phyloP scores from a whole-genome alignment of 2,113 vertebrate species.

The Hippoglossus stenolepis region DNA sequence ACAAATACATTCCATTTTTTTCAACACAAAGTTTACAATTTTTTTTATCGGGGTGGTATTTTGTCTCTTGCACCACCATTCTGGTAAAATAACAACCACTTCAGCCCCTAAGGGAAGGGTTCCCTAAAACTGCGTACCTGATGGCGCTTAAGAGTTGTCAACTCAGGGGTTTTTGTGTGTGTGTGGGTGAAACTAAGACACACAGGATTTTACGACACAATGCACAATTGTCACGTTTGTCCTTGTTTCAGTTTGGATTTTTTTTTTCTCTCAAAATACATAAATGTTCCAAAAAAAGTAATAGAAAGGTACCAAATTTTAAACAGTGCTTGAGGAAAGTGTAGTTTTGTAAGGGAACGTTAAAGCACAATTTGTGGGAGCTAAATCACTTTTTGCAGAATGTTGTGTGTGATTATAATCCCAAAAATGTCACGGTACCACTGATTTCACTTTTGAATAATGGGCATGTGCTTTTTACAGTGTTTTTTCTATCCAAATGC shows the following conservation, averaged over 20 bases:
- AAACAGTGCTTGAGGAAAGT: slow-evolving; percentile 52
- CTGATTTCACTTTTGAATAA: slow-evolving; percentile 75
- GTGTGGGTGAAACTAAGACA: slow-evolving; percentile 57
- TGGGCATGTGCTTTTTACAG: slow-evolving; percentile 80
- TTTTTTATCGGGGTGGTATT: slow-evolving; percentile 61
- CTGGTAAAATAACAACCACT: slow-evolving; percentile 62
- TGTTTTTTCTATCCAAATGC: slow-evolving; percentile 81
- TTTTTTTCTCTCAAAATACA: slow-evolving; percentile 38
- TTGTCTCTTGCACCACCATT: slow-evolving; percentile 52
- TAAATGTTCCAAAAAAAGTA: slow-evolving; percentile 52
- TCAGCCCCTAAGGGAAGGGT: slow-evolving; percentile 51
- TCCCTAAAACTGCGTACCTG: slow-evolving; percentile 70
- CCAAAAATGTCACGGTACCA: slow-evolving; percentile 72
- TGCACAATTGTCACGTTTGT: slow-evolving; percentile 73
- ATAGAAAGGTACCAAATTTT: slow-evolving; percentile 69
- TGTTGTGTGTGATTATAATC: slow-evolving; percentile 64
- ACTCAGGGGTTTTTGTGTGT: slow-evolving; percentile 76
- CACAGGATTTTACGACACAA: slow-evolving; percentile 60
- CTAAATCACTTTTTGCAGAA: slow-evolving; percentile 68
- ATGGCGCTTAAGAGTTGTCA: slow-evolving; percentile 77
- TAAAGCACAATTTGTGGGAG: slow-evolving; percentile 74
- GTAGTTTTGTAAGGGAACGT: slow-evolving; percentile 70
- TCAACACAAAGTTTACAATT: slow-evolving; percentile 77
- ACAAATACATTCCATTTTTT: slow-evolving; percentile 82
- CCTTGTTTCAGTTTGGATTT: slow-evolving; percentile 48